These are phyloP conservation scores for Cochlearius cochlearius DNA, from an alignment of 2,113 vertebrate species.

Conservation along the genomic window DNA sequence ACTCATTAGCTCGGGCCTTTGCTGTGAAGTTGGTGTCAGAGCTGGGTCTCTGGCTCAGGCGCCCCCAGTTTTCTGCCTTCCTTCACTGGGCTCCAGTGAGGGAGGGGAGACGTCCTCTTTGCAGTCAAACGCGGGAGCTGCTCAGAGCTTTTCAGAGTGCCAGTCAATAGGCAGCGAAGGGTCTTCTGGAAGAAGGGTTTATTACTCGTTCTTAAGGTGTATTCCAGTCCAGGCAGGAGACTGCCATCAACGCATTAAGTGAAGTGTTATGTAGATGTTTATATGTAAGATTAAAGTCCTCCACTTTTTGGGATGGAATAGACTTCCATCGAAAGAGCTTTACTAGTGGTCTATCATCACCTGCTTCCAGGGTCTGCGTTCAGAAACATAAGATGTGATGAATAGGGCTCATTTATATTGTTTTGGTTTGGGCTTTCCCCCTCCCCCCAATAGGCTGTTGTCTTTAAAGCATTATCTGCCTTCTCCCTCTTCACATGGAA, in stretches of 20 bases:
- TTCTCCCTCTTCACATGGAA: constrained; percentile 28
- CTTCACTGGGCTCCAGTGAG: background rate
- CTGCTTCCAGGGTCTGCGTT: constrained; percentile 47
- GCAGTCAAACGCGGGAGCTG: background rate
- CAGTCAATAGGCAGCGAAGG: background rate
- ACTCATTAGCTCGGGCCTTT: background rate
- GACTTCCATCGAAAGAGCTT: constrained; percentile 38
- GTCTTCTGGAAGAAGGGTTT: background rate
- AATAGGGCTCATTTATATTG: background rate
- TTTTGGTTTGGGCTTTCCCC: background rate
- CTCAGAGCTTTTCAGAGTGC: constrained; percentile 15
- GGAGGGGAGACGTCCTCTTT: background rate
- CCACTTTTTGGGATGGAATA: constrained; percentile 31
- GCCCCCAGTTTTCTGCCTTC: background rate
- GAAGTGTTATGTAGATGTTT: background rate
- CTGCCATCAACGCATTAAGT: constrained; percentile 4
- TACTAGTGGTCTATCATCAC: constrained; percentile 28
- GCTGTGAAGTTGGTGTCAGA: background rate
- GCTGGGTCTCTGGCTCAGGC: background rate
- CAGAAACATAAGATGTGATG: background rate
- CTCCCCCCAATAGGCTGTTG: background rate
- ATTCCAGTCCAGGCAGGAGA: constrained; percentile 25
- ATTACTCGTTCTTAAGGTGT: background rate
- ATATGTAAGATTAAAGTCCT: constrained; percentile 24
- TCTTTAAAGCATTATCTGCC: constrained; percentile 62